phyloP scores from a whole-genome alignment of 2,113 vertebrate species.

The Aegithalos caudatus region DNA sequence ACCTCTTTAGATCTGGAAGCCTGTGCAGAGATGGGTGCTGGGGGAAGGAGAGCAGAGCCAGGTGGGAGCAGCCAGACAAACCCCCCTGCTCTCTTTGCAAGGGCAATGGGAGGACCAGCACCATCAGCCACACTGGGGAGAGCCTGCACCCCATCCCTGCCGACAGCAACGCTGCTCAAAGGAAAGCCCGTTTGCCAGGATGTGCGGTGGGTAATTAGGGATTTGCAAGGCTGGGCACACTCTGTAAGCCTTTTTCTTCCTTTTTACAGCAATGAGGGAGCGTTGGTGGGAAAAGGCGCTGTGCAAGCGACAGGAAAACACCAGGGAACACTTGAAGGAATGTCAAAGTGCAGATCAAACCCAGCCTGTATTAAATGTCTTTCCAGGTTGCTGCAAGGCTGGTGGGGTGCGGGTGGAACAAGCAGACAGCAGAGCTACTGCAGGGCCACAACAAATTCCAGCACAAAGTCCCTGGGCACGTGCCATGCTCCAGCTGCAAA shows the following conservation, averaged over 20 bases:
- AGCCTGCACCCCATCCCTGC: not conserved
- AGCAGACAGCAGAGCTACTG: not conserved
- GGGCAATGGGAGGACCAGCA: not conserved
- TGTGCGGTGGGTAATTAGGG: not conserved
- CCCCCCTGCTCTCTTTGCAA: not conserved
- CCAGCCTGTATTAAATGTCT: not conserved
- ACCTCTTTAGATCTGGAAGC: not conserved
- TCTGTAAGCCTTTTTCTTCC: not conserved
- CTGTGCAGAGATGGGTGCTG: rapidly evolving
- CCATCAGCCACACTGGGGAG: not conserved
- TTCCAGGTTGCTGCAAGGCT: not conserved
- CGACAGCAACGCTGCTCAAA: not conserved
- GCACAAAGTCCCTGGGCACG: not conserved
- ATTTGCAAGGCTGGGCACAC: not conserved
- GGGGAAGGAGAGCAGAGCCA: not conserved
- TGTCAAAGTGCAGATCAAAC: not conserved
- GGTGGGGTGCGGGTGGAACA: not conserved
- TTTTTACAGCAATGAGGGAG: not conserved
- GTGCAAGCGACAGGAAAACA: conserved; percentile 4
- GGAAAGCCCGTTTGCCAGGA: not conserved
- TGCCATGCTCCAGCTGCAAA: not conserved
- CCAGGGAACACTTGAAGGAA: not conserved
- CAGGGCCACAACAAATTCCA: not conserved
- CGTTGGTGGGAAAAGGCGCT: not conserved
- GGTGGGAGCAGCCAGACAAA: not conserved